Percentiles rank a stretch among this genome's conserved stretches.
These are phyloP conservation scores for Noturus placidus DNA, from an alignment of 2,113 vertebrate species.

Conservation along the genomic window DNA sequence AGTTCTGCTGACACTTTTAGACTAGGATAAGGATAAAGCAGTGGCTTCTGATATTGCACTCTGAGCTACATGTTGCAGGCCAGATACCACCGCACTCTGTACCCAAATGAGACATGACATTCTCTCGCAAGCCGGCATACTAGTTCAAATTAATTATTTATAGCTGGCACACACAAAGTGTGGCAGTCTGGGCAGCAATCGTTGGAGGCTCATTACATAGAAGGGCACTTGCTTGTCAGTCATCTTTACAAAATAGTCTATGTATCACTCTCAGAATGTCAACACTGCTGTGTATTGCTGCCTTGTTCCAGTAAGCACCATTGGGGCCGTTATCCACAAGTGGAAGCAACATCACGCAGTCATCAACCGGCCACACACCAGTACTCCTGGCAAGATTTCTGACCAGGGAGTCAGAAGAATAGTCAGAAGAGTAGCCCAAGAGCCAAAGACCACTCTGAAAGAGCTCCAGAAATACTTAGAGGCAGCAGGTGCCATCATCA, in stretches of 20 bases:
- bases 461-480: no score
- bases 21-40: slow-evolving; percentile 53
- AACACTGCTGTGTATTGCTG: slow-evolving; percentile 17
- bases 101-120: slow-evolving; percentile 70
- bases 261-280: slow-evolving; percentile 46
- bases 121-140: slow-evolving; percentile 63
- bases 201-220: slow-evolving; percentile 68
- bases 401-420: no score
- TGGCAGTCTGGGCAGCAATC: slow-evolving; percentile 67
- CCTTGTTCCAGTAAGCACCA: neutral
- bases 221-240: slow-evolving; percentile 72
- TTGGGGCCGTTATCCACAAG: no score
- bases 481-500: no score
- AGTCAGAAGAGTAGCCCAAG: no score
- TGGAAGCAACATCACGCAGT: no score
- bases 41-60: slow-evolving; percentile 53
- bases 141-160: slow-evolving; percentile 75
- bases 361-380: no score
- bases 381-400: no score
- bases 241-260: slow-evolving; percentile 58
- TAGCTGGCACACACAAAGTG: slow-evolving; percentile 65
- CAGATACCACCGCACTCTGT: slow-evolving; percentile 54
- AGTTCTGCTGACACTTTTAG: slow-evolving; percentile 47
- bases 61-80: slow-evolving; percentile 57
- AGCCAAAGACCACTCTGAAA: no score